Conservation (phyloP, 2,113 vertebrate genomes). For the Nothobranchius kuhntae region DNA sequence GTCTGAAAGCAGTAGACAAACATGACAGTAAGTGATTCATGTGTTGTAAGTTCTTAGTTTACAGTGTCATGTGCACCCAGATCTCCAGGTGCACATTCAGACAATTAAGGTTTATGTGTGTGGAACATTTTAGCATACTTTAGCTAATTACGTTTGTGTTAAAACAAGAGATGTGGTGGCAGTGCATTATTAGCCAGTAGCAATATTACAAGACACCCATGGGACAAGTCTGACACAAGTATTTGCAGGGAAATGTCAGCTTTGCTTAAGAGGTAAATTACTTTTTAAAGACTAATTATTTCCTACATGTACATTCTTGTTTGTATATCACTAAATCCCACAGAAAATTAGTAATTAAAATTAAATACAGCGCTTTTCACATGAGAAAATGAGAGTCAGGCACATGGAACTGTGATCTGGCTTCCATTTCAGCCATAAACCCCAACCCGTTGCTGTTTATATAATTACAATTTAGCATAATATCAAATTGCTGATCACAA, state of each 20-base stretch:
- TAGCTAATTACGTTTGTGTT: not conserved
- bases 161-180: not conserved
- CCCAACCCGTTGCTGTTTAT: not conserved
- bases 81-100: not conserved
- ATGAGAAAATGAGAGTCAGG: slow-evolving; percentile 9
- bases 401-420: not conserved
- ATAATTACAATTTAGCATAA: slow-evolving; percentile 10
- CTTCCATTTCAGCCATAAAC: slow-evolving; percentile 1
- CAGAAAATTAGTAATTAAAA: slow-evolving; percentile 23
- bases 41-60: too few relatives aligned
- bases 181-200: slow-evolving; percentile 19
- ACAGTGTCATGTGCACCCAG: not conserved
- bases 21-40: not conserved
- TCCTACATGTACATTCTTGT: slow-evolving; percentile 1
- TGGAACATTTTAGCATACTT: not conserved
- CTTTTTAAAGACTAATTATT: slow-evolving; percentile 2
- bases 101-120: not conserved
- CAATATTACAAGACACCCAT: slow-evolving; percentile 2
- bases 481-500: slow-evolving; percentile 1
- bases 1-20: not conserved
- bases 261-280: not conserved
- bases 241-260: slow-evolving; percentile 25
- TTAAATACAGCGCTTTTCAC: slow-evolving; percentile 2
- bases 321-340: not conserved
- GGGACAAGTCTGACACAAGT: slow-evolving; percentile 5